Evolutionary conservation across 1,140 invertebrate genomes (phyloP).

Genomic region (Diplogasteroides magnus): DNA sequence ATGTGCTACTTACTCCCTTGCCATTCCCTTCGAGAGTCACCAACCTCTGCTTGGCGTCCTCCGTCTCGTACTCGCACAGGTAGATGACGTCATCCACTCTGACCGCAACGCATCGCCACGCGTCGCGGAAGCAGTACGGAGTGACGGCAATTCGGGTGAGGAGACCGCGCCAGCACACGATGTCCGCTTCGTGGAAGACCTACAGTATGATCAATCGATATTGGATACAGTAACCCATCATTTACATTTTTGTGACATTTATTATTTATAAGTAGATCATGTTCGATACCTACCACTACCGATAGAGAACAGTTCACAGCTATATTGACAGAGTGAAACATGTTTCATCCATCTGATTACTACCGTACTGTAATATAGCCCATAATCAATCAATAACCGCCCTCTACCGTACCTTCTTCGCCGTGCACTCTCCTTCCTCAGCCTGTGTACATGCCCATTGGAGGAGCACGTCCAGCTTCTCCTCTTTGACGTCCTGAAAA

Average conservation of each 20-base stretch:
- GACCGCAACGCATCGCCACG: conserved; percentile 7
- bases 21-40: no score
- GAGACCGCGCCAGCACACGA: conserved; percentile 15
- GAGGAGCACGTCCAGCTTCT: conserved; percentile 12
- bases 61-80: conserved; percentile 10
- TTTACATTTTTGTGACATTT: no score
- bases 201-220: conserved; percentile 3
- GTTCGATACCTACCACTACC: no score
- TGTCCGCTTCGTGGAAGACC: conserved; percentile 11
- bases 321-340: conserved; percentile 1
- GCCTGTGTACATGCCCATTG: conserved; percentile 2
- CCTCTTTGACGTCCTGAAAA: conserved; percentile 3
- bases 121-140: conserved; percentile 1
- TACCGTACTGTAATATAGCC: no score
- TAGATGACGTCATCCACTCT: conserved; percentile 10
- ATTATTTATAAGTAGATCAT: no score
- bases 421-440: not conserved
- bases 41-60: conserved; percentile 2
- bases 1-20: no score
- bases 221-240: no score
- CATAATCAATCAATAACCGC: no score
- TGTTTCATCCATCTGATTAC: no score
- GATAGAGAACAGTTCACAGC: no score
- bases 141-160: conserved; percentile 10
- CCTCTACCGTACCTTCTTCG: no score